phyloP scores from a whole-genome alignment of 2,113 vertebrate genomes.

The rabbit (Oryctolagus cuniculus) region mOryCun1.1 NC_091453.1:79839501-79840000 shows the following conservation, averaged over 20 bases:
- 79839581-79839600: background rate
- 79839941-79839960: background rate
- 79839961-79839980: background rate
- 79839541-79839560: background rate
- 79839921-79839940: background rate
- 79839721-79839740: background rate
- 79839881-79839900: background rate
- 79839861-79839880: background rate
- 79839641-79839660: background rate
- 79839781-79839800: background rate
- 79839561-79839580: background rate
- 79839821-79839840: background rate
- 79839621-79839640: background rate
- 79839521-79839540: background rate
- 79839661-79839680: background rate
- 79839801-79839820: conserved; percentile 17
- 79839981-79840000: conserved; percentile 30
- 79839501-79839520: background rate
- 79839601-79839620: background rate
- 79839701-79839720: background rate
- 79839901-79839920: background rate
- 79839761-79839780: background rate
- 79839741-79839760: background rate
- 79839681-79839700: background rate
- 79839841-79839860: background rate